Conservation (phyloP, 2,888 invertebrate species). For the Dermolepida albohirtum region DNA sequence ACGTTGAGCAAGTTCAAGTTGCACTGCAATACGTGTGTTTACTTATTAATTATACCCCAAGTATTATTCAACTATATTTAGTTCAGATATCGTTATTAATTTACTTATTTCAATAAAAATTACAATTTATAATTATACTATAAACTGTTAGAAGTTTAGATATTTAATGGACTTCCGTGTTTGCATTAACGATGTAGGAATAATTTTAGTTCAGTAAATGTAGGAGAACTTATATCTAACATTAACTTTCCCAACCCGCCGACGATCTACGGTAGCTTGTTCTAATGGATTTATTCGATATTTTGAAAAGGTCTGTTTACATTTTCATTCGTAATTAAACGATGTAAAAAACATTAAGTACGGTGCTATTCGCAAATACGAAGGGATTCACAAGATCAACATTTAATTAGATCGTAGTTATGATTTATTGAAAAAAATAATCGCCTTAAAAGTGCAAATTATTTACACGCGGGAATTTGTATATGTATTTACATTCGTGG, state of each 20-base stretch:
- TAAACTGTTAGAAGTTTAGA: background rate
- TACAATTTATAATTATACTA: background rate
- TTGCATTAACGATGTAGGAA: background rate
- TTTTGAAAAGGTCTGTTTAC: slow-evolving; percentile 19
- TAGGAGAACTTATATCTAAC: slow-evolving; percentile 6
- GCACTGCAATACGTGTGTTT: no score
- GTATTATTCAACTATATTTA: no score
- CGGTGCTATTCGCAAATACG: no score
- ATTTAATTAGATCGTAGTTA: no score
- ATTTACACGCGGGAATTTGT: no score
- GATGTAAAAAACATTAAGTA: background rate
- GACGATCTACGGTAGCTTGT: background rate
- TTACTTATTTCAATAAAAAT: background rate
- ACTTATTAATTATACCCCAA: no score
- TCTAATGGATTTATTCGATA: slow-evolving; percentile 4
- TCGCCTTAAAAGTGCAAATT: no score
- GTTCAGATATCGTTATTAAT: no score
- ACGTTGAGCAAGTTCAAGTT: no score
- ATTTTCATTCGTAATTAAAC: slow-evolving; percentile 4
- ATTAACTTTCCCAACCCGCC: slow-evolving; percentile 8
- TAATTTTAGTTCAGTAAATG: slow-evolving; percentile 5
- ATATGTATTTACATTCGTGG: no score
- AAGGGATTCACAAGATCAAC: no score
- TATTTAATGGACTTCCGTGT: slow-evolving; percentile 7
- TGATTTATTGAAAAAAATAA: no score